Evolutionary conservation across 2,888 invertebrate genomes (phyloP), one percentile per base, ranked within the genome.

Genomic region (Eumerus sabulonum): DNA sequence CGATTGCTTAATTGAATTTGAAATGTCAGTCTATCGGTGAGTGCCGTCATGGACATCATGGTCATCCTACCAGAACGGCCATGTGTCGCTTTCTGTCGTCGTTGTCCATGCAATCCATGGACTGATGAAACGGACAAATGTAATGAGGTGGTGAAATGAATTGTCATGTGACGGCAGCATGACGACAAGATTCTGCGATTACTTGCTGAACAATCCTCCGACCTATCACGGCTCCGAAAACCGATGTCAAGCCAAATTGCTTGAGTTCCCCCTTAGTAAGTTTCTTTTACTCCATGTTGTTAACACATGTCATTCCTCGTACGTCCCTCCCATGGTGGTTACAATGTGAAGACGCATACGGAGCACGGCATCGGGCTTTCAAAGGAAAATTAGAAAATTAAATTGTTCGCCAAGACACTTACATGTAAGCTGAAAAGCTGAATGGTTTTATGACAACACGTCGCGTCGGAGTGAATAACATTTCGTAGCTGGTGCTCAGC

Each of bases 61-160:
- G 48, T 17, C 67, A 73, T 18, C 42, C 47, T 57, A 68, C 57
- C 77, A 68, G 62, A 77, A 77, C 77, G 72, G 42, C 77, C 77
- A 48, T 77, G 77, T 73, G 67, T 68, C 77, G 53, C 14, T 45
- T 71, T 68, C 14, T 40, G 40, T 27, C 7, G 27, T 27, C 27
- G 27, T 27, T 7, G 27, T 27, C 27, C 3, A 27, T 27, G 27
- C 27, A 27, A 27, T 27, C 27, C n/a, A n/a, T n/a, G 27, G 7
- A 27, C 27, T 27, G 27, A 27, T 27, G 27, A 27, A 27, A 27
- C 27, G 27, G 7, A 57, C 44, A 38, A 27, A 59, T 51, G 13
- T 71, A 35, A 11, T 44, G 38, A 13, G 9, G n/a, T 18, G 50
- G 13, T 9, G 9, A 12, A 36, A 2, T 16, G 35, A 19, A 50